Evolutionary conservation across 2,113 vertebrate genomes (phyloP).

Genomic region (Bufo bufo): DNA sequence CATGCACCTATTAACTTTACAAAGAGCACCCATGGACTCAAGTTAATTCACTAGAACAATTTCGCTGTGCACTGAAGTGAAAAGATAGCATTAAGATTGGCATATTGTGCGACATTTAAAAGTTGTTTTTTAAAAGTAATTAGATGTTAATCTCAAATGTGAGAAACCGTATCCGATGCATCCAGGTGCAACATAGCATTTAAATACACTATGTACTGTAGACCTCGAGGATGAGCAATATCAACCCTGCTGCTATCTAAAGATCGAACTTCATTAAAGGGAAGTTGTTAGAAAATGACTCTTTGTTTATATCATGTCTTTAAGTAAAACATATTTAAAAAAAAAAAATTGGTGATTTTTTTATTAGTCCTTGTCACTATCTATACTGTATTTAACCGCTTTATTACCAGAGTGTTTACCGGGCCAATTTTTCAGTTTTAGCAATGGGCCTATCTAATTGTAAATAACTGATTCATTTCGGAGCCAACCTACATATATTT

Average conservation of each 20-base stretch:
- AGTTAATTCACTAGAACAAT: conserved; percentile 32
- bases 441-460: too few relatives aligned
- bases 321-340: too few relatives aligned
- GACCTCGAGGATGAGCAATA: neutral
- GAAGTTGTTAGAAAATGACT: too few relatives aligned
- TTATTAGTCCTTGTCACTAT: too few relatives aligned
- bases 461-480: too few relatives aligned
- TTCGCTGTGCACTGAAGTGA: conserved; percentile 3
- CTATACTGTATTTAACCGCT: too few relatives aligned
- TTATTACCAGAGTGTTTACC: too few relatives aligned
- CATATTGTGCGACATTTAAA: conserved; percentile 50
- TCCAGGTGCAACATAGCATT: conserved; percentile 23
- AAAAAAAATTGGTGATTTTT: too few relatives aligned
- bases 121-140: conserved; percentile 28
- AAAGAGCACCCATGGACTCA: conserved; percentile 28
- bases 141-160: conserved; percentile 35
- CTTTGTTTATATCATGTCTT: too few relatives aligned
- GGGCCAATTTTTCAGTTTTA: too few relatives aligned
- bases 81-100: conserved; percentile 40
- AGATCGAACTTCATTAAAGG: too few relatives aligned
- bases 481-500: too few relatives aligned
- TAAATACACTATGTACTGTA: neutral
- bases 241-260: neutral
- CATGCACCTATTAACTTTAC: conserved; percentile 26
- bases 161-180: conserved; percentile 2